phyloP scores from a whole-genome alignment of 2,888 invertebrate species.

The Xestia ashworthii region DNA sequence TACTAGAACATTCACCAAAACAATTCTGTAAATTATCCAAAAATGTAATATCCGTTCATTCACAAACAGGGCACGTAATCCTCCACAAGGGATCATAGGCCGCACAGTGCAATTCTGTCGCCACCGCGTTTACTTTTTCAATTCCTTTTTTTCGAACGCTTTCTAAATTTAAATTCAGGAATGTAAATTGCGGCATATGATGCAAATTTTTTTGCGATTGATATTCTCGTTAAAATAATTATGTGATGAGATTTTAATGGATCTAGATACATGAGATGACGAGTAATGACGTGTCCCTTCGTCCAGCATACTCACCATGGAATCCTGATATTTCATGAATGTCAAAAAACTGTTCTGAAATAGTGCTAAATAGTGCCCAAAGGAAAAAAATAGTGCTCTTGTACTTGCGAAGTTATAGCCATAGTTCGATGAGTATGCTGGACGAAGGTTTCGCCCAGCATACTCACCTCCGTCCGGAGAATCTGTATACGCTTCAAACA shows the following conservation, averaged over 20 bases:
- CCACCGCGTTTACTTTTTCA: slow-evolving; percentile 7
- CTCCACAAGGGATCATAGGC: slow-evolving; percentile 42
- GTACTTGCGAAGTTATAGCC: too few relatives aligned
- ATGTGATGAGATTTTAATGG: background rate
- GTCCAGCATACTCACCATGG: too few relatives aligned
- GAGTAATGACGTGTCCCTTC: too few relatives aligned
- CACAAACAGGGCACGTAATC: slow-evolving; percentile 40
- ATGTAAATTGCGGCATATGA: slow-evolving; percentile 12
- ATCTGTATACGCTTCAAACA: too few relatives aligned
- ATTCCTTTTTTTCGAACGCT: slow-evolving; percentile 15
- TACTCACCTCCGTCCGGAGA: too few relatives aligned
- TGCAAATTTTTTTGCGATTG: slow-evolving; percentile 14
- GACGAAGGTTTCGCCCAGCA: too few relatives aligned
- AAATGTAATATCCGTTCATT: slow-evolving; percentile 29
- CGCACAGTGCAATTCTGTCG: slow-evolving; percentile 45
- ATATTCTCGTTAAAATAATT: slow-evolving; percentile 8
- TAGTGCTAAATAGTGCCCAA: too few relatives aligned
- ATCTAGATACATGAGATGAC: background rate
- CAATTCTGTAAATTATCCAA: slow-evolving; percentile 18
- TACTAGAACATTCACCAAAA: background rate
- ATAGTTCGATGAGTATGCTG: too few relatives aligned
- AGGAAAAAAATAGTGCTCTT: too few relatives aligned
- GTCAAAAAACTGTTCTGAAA: too few relatives aligned
- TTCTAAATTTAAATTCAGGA: slow-evolving; percentile 14
- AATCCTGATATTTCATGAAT: too few relatives aligned